Evolutionary conservation across 2,113 vertebrate species (phyloP).

Genomic region (Camelus dromedarius): DNA sequence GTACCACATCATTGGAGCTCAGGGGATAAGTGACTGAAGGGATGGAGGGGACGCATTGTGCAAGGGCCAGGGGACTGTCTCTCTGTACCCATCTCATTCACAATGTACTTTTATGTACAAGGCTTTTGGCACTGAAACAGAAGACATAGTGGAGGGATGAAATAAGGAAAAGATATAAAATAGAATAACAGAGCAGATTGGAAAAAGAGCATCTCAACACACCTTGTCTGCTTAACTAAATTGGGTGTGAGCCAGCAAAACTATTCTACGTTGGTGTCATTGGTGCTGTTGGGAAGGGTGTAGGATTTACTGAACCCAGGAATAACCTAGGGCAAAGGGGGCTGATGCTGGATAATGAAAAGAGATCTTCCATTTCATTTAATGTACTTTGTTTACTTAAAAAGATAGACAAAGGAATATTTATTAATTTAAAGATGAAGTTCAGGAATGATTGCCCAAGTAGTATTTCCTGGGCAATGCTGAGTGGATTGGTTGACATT

Average conservation of each 20-base stretch:
- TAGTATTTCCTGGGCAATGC: not conserved
- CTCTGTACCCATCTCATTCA: not conserved
- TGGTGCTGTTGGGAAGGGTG: not conserved
- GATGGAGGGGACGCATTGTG: rapidly evolving
- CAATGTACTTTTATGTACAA: not conserved
- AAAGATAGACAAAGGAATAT: not conserved
- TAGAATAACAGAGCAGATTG: not conserved
- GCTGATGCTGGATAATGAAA: not conserved
- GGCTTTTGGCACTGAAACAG: not conserved
- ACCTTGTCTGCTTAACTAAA: not conserved
- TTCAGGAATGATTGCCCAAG: not conserved
- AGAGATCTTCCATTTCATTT: not conserved
- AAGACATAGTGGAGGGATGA: not conserved
- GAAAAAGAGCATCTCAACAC: not conserved
- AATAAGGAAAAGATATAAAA: not conserved
- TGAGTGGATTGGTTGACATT: not conserved
- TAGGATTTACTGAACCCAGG: not conserved
- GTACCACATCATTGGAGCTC: not conserved
- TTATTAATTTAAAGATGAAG: not conserved
- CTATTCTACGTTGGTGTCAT: not conserved
- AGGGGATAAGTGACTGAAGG: not conserved
- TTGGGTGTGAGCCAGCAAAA: not conserved
- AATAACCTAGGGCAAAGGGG: not conserved
- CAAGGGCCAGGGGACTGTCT: not conserved
- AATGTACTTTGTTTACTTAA: constrained; percentile 10